Evolutionary conservation across 2,113 vertebrate genomes (phyloP).

Genomic region (Dipodomys stephensi): DNA sequence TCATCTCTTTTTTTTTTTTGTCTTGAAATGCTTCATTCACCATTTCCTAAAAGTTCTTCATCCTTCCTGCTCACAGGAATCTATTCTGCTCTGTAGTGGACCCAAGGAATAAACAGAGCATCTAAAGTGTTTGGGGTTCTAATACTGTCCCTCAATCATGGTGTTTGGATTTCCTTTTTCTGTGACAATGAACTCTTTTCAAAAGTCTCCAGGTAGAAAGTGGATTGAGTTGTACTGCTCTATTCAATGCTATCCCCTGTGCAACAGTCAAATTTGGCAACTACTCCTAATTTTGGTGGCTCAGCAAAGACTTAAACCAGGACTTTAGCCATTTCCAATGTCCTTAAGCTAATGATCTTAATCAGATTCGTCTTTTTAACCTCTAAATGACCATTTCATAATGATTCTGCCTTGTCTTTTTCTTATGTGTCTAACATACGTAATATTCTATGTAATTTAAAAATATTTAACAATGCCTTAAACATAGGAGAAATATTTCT

Average conservation of each 20-base stretch:
- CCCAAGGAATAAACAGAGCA: too few species aligned
- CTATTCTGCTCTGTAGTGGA: not conserved
- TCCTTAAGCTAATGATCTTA: not conserved
- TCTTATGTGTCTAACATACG: not conserved
- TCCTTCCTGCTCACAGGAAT: not conserved
- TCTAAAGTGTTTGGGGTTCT: not conserved
- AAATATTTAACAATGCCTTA: too few species aligned
- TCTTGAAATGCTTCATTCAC: not conserved
- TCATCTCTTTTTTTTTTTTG: not conserved
- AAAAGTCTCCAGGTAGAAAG: not conserved
- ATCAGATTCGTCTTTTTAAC: not conserved
- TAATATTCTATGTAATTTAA: not conserved
- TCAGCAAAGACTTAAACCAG: not conserved
- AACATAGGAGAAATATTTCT: not conserved
- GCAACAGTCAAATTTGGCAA: not conserved
- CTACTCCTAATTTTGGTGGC: not conserved
- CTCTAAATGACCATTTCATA: not conserved
- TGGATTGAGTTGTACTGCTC: not conserved
- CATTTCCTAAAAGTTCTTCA: not conserved
- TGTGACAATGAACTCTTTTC: not conserved
- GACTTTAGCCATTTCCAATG: not conserved
- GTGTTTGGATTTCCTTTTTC: not conserved
- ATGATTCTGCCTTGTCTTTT: not conserved
- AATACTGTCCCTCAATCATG: not conserved
- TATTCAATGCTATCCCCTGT: not conserved